Percentiles rank a stretch among this genome's conserved stretches.
Evolutionary conservation across 2,113 vertebrate species (phyloP).

Genomic region (Cyprinodon variegatus): DNA sequence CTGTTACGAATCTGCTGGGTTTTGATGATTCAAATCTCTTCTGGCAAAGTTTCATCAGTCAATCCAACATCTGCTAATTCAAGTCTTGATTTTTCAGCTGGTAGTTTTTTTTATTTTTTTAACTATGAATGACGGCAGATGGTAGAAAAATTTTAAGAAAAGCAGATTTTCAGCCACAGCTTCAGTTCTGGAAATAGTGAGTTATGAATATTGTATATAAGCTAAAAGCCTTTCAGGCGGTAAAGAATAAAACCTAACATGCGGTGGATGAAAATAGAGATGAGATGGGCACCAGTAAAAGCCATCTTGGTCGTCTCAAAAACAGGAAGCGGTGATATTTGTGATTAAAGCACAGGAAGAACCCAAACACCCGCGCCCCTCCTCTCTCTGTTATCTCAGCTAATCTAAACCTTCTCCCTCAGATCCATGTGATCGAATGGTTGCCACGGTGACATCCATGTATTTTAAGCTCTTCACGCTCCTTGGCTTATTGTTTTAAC

Average conservation of each 20-base stretch:
- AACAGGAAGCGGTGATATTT: slow-evolving; percentile 9
- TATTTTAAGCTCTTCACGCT: slow-evolving; percentile 25
- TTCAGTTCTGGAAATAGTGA: slow-evolving; percentile 31
- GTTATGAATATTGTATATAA: slow-evolving; percentile 64
- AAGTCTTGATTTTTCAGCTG: not conserved
- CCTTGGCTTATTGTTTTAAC: not conserved
- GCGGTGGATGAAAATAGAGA: slow-evolving; percentile 40
- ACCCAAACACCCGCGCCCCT: not conserved
- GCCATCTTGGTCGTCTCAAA: slow-evolving; percentile 40
- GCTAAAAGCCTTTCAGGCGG: slow-evolving; percentile 45
- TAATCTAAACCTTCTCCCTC: slow-evolving; percentile 14
- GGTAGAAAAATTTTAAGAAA: slow-evolving; percentile 2
- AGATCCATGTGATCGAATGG: slow-evolving; percentile 11
- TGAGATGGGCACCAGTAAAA: slow-evolving; percentile 30
- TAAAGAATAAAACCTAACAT: not conserved
- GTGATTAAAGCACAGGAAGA: not conserved
- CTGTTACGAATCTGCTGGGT: not conserved
- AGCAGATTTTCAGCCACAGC: slow-evolving; percentile 5
- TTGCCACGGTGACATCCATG: slow-evolving; percentile 33
- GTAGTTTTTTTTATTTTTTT: not conserved
- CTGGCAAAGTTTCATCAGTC: not conserved
- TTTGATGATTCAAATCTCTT: not conserved
- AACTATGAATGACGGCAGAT: not conserved
- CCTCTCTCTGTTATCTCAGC: not conserved
- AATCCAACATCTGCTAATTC: not conserved